Percentiles rank a stretch among this genome's conserved stretches.
Evolutionary conservation across 2,797 vertebrate species (phyloP).

Genomic region (Enteromius thamalakanensis): DNA sequence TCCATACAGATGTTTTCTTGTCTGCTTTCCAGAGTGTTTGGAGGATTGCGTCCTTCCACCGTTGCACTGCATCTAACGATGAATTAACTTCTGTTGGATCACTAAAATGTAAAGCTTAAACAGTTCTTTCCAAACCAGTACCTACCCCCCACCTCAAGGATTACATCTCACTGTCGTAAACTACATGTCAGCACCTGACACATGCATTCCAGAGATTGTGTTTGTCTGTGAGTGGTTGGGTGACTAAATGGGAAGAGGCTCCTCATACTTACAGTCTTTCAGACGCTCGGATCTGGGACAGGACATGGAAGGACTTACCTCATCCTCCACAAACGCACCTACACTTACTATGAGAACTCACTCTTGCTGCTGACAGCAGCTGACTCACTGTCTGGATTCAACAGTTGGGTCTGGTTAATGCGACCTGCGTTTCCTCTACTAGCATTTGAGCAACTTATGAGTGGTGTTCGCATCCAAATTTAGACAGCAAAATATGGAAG

Average conservation of each 20-base stretch:
- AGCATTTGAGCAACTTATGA: not conserved
- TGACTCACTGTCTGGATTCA: slow-evolving; percentile 75
- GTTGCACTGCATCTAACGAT: not conserved
- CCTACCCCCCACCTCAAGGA: not conserved
- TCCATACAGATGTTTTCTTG: slow-evolving; percentile 64
- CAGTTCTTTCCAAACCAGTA: slow-evolving; percentile 15
- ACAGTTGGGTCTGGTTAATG: slow-evolving; percentile 34
- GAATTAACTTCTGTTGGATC: slow-evolving; percentile 23
- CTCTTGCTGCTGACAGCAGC: slow-evolving; percentile 58
- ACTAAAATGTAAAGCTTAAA: not conserved
- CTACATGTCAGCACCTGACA: slow-evolving; percentile 41
- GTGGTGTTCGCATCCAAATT: not conserved
- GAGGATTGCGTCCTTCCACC: not conserved
- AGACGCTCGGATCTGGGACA: slow-evolving; percentile 44
- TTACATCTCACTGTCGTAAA: slow-evolving; percentile 19
- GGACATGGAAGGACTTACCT: slow-evolving; percentile 57
- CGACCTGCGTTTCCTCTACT: not conserved
- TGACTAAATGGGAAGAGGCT: slow-evolving; percentile 36
- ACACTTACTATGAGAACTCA: slow-evolving; percentile 65
- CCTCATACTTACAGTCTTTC: slow-evolving; percentile 27
- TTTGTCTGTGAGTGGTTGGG: slow-evolving; percentile 27
- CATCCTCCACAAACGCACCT: slow-evolving; percentile 36
- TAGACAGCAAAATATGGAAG: not conserved
- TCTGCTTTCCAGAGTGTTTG: slow-evolving; percentile 19
- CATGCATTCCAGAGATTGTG: slow-evolving; percentile 39